phyloP scores from a whole-genome alignment of 2,888 invertebrate species.

The Nephrotoma guestfalica region DNA sequence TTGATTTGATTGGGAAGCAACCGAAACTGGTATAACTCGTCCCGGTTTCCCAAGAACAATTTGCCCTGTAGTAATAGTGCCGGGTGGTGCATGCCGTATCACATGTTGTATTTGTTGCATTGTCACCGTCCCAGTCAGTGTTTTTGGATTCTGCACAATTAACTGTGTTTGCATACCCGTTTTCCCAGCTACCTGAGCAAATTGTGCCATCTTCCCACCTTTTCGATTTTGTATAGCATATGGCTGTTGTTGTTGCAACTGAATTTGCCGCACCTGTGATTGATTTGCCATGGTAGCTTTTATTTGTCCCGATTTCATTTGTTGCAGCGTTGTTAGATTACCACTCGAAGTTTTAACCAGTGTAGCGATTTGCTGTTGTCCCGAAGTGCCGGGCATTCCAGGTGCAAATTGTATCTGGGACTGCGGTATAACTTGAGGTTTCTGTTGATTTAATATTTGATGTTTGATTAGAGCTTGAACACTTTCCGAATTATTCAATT shows the following conservation, averaged over 20 bases:
- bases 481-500: slow-evolving; percentile 39
- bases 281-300: slow-evolving; percentile 42
- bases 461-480: slow-evolving; percentile 40
- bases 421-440: slow-evolving; percentile 30
- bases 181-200: slow-evolving; percentile 25
- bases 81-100: slow-evolving; percentile 44
- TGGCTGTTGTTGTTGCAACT: slow-evolving; percentile 41
- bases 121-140: slow-evolving; percentile 41
- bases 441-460: slow-evolving; percentile 29
- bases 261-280: slow-evolving; percentile 49
- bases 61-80: slow-evolving; percentile 31
- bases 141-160: slow-evolving; percentile 50
- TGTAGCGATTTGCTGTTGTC: slow-evolving; percentile 27
- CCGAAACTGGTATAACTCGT: slow-evolving; percentile 51
- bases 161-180: slow-evolving; percentile 47
- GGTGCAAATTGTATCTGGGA: slow-evolving; percentile 42
- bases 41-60: slow-evolving; percentile 46
- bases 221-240: slow-evolving; percentile 40
- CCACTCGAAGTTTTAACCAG: slow-evolving; percentile 32
- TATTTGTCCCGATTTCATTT: slow-evolving; percentile 31
- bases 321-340: slow-evolving; percentile 31
- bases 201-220: slow-evolving; percentile 46
- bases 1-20: slow-evolving; percentile 36
- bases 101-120: slow-evolving; percentile 64
- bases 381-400: slow-evolving; percentile 25